These are phyloP conservation scores for Thyatira batis DNA, from an alignment of 2,888 invertebrate genomes.

Conservation along the genomic window DNA sequence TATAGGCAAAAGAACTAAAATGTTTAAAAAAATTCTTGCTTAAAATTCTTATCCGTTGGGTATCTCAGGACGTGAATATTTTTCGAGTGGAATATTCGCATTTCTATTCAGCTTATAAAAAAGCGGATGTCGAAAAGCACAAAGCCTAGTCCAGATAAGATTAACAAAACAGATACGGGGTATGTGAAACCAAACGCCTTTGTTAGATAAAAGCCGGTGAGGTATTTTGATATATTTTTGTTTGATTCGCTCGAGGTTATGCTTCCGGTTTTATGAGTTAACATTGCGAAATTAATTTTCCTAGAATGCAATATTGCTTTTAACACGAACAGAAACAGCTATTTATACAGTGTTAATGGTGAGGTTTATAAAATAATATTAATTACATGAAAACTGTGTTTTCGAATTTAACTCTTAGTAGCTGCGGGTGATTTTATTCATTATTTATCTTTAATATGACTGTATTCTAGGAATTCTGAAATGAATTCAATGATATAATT, in stretches of 20 bases:
- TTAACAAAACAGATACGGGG: not conserved
- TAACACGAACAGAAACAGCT: too few relatives aligned
- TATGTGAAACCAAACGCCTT: not conserved
- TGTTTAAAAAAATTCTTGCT: too few relatives aligned
- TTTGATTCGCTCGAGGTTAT: not conserved
- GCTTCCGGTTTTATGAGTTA: not conserved
- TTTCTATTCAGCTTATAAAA: not conserved
- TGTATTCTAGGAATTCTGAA: too few relatives aligned
- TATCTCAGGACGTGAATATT: too few relatives aligned
- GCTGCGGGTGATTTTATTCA: too few relatives aligned
- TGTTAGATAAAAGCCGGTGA: not conserved
- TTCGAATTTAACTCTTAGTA: too few relatives aligned
- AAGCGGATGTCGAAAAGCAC: not conserved
- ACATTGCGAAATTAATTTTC: not conserved
- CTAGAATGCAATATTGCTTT: slow-evolving; percentile 7
- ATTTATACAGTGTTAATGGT: too few relatives aligned
- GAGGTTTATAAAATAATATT: too few relatives aligned
- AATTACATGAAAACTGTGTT: too few relatives aligned
- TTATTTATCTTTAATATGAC: too few relatives aligned
- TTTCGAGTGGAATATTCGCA: not conserved
- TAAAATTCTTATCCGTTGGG: not conserved
- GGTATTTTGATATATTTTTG: not conserved
- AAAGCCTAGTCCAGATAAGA: not conserved
- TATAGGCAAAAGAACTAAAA: too few relatives aligned
- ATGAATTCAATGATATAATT: too few relatives aligned